These are phyloP conservation scores for Gryllus bimaculatus DNA, from an alignment of 1,140 invertebrate species.

Conservation along the genomic window DNA sequence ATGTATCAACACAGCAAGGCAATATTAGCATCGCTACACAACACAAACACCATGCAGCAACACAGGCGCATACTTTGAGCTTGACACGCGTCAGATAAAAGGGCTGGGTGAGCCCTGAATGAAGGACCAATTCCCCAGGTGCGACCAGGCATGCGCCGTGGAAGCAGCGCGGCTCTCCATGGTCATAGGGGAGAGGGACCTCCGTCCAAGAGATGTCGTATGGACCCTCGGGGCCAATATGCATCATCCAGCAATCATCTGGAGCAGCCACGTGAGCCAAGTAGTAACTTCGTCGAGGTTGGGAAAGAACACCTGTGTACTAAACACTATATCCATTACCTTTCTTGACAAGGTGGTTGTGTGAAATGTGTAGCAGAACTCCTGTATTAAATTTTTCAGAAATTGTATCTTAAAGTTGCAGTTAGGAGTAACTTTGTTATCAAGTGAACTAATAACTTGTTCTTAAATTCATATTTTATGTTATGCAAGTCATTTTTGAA, in stretches of 20 bases:
- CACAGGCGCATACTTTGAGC: constrained; percentile 15
- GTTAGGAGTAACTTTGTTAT: too few species aligned
- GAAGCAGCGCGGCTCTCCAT: constrained; percentile 23
- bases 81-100: constrained; percentile 20
- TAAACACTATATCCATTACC: too few species aligned
- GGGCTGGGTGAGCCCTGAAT: constrained; percentile 23
- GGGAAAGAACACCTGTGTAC: too few species aligned
- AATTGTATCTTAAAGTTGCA: too few species aligned
- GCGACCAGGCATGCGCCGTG: constrained; percentile 19
- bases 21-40: constrained; percentile 8
- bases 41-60: constrained; percentile 9
- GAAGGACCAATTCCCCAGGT: constrained; percentile 19
- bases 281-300: too few species aligned
- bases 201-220: constrained; percentile 16
- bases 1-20: constrained; percentile 6
- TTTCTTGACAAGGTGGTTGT: too few species aligned
- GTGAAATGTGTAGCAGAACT: too few species aligned
- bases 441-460: too few species aligned
- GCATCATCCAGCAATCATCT: constrained; percentile 22
- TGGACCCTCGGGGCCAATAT: constrained; percentile 10
- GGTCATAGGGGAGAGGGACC: constrained; percentile 22
- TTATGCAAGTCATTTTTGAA: too few species aligned
- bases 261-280: background rate
- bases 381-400: too few species aligned
- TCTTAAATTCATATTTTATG: too few species aligned